Percentiles rank a stretch among this genome's conserved stretches.
Evolutionary conservation across 2,888 invertebrate species (phyloP).

Genomic region (Plagiodera versicolora): DNA sequence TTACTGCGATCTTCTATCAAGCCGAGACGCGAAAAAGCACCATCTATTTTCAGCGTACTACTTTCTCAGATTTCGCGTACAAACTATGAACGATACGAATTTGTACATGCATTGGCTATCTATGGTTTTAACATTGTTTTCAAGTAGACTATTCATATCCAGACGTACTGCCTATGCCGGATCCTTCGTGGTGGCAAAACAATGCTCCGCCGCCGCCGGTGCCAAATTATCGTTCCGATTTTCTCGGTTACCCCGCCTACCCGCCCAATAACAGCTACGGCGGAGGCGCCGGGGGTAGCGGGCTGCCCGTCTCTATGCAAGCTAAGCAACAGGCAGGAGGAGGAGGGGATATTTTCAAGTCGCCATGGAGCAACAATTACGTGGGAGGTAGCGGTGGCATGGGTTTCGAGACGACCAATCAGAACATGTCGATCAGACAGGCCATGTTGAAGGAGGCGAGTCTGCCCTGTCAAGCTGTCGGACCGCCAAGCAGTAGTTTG

Average conservation of each 20-base stretch:
- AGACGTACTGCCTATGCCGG: slow-evolving; percentile 22
- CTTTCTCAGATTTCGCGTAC: no score
- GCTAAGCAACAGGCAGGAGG: slow-evolving; percentile 14
- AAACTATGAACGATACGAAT: no score
- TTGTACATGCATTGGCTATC: no score
- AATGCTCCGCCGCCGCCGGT: slow-evolving; percentile 21
- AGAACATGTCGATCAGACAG: slow-evolving; percentile 49
- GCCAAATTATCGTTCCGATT: slow-evolving; percentile 18
- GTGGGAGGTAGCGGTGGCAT: slow-evolving; percentile 16
- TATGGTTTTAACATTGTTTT: no score
- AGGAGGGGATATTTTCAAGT: slow-evolving; percentile 40
- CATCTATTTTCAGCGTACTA: no score
- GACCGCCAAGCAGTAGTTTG: slow-evolving; percentile 21
- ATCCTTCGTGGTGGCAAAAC: slow-evolving; percentile 30
- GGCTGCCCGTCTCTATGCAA: slow-evolving; percentile 15
- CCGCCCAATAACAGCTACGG: no score
- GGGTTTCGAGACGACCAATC: slow-evolving; percentile 18
- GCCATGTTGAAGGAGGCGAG: slow-evolving; percentile 53
- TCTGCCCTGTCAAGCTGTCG: slow-evolving; percentile 30
- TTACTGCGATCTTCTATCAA: no score
- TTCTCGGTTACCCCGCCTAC: slow-evolving; percentile 20
- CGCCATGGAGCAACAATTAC: slow-evolving; percentile 38
- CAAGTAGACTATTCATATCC: no score
- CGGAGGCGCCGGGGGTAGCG: background rate
- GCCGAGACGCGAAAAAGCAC: no score